A percentile compares a stretch with the other conserved stretches of the same genome.
Evolutionary conservation across 2,888 invertebrate genomes (phyloP).

Genomic region (Cantharis flavilabris): DNA sequence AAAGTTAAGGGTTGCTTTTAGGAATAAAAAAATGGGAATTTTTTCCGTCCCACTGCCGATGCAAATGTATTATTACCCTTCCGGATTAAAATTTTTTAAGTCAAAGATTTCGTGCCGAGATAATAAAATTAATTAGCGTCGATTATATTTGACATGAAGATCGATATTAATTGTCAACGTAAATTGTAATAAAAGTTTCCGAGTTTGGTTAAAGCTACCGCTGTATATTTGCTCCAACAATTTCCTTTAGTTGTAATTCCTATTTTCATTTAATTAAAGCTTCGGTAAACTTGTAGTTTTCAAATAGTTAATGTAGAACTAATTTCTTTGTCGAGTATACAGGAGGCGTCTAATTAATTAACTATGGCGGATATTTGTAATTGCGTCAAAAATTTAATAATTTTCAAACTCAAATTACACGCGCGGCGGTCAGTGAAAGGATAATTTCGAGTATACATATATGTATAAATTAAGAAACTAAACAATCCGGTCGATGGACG

Average conservation of each 20-base stretch:
- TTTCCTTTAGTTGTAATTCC: neutral
- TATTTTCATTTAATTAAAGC: neutral
- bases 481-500: constrained; percentile 1
- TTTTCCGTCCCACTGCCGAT: neutral
- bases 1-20: neutral
- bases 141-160: neutral
- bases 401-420: constrained; percentile 14
- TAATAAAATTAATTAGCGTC: neutral
- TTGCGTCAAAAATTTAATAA: no score
- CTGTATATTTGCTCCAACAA: neutral
- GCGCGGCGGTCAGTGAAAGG: constrained; percentile 4
- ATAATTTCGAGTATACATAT: constrained; percentile 15
- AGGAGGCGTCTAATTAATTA: neutral
- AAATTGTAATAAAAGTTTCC: neutral
- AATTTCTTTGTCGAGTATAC: neutral
- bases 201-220: neutral
- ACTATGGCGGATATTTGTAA: no score
- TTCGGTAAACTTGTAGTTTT: neutral
- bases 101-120: neutral
- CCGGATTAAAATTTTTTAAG: neutral
- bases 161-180: neutral
- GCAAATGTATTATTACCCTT: neutral
- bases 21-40: neutral
- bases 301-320: neutral
- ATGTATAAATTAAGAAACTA: constrained; percentile 17